Percentiles rank a stretch among this genome's conserved stretches.
Conservation (phyloP, 2,113 vertebrate genomes). For the Centropus bengalensis region DNA sequence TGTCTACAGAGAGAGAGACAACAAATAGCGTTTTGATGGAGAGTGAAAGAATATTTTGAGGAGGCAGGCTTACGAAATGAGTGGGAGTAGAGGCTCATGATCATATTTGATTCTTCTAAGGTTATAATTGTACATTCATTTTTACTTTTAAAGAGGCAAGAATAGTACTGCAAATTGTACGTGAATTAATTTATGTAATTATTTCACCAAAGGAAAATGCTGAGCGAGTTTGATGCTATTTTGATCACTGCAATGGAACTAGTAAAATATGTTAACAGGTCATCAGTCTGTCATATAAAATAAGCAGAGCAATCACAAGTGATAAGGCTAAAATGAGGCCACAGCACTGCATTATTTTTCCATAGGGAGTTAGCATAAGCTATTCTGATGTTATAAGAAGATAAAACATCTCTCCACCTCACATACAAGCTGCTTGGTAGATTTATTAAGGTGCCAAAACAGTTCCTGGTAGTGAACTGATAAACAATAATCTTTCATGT, state of each 20-base stretch:
- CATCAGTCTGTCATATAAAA: not conserved
- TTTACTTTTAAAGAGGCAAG: slow-evolving; percentile 43
- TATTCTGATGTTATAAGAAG: not conserved
- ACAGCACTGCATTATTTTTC: not conserved
- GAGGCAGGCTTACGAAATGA: slow-evolving; percentile 46
- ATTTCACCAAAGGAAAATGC: slow-evolving; percentile 7
- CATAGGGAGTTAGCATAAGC: not conserved
- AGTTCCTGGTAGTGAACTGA: not conserved
- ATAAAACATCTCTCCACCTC: not conserved
- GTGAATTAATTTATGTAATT: slow-evolving; percentile 16
- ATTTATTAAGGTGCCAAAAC: slow-evolving; percentile 10
- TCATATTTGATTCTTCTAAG: slow-evolving; percentile 34
- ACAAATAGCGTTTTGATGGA: slow-evolving; percentile 63
- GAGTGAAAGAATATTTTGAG: slow-evolving; percentile 57
- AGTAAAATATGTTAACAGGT: not conserved
- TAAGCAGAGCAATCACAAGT: not conserved
- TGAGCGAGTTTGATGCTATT: not conserved
- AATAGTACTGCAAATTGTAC: not conserved
- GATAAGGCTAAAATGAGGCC: not conserved
- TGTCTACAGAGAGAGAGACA: slow-evolving; percentile 51
- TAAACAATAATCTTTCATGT: slow-evolving; percentile 26
- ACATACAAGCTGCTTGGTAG: not conserved
- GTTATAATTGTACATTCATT: slow-evolving; percentile 25
- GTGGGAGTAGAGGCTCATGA: slow-evolving; percentile 20
- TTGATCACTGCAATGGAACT: not conserved